phyloP scores from a whole-genome alignment of 2,797 vertebrate species.

The Sebastes vulpes region DNA sequence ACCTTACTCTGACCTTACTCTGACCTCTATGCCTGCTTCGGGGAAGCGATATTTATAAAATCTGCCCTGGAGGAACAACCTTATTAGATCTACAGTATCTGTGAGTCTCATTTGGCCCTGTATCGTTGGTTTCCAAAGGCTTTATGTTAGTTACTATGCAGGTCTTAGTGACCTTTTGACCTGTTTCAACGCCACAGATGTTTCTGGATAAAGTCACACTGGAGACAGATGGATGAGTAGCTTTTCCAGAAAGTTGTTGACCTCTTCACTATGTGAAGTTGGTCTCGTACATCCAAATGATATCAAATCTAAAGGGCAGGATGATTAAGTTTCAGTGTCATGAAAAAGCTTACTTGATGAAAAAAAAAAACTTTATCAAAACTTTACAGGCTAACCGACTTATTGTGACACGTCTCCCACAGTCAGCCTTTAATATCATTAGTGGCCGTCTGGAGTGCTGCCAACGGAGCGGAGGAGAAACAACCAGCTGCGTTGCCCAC shows the following conservation, averaged over 20 bases:
- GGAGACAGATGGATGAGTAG: not conserved
- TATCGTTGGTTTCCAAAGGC: not conserved
- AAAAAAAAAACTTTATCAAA: not conserved
- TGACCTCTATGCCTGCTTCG: not conserved
- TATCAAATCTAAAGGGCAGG: not conserved
- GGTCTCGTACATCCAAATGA: not conserved
- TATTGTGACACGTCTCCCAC: not conserved
- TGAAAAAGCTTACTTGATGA: not conserved
- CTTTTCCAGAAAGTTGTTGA: not conserved
- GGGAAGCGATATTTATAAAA: not conserved
- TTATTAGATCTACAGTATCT: not conserved
- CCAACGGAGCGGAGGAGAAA: slow-evolving; percentile 45
- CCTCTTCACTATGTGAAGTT: not conserved
- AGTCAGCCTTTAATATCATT: slow-evolving; percentile 48
- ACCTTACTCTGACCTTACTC: not conserved
- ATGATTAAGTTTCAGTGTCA: not conserved
- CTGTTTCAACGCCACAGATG: slow-evolving; percentile 15
- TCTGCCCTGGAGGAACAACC: not conserved
- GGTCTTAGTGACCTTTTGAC: slow-evolving; percentile 12
- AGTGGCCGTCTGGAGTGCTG: slow-evolving; percentile 49
- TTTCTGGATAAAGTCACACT: not conserved
- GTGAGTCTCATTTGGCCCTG: not conserved
- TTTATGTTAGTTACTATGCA: slow-evolving; percentile 17
- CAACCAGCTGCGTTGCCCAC: slow-evolving; percentile 33
- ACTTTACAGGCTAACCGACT: not conserved